Percentiles rank a stretch among this genome's conserved stretches.
Evolutionary conservation across 2,888 invertebrate genomes (phyloP).

Genomic region (Serripes groenlandicus): DNA sequence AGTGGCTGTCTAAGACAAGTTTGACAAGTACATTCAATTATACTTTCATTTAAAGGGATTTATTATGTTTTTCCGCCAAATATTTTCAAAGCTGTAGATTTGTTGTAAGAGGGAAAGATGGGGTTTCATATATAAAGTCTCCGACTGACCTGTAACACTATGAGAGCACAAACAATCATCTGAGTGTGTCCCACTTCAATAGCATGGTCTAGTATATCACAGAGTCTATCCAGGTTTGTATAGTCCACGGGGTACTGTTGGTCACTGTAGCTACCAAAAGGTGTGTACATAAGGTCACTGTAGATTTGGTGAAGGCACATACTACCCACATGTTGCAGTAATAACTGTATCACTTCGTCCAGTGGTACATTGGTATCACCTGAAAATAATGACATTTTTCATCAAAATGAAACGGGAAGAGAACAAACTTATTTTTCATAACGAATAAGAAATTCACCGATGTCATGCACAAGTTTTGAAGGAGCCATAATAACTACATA

Average conservation of each 20-base stretch:
- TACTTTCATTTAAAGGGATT: no score
- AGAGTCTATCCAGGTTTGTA: constrained; percentile 80
- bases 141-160: constrained; percentile 82
- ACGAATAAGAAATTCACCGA: no score
- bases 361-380: constrained; percentile 65
- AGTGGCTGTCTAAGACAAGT: no score
- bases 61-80: no score
- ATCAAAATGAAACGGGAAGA: no score
- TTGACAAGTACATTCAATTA: no score
- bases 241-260: constrained; percentile 82
- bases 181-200: constrained; percentile 77
- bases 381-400: no score
- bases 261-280: constrained; percentile 73
- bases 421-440: no score
- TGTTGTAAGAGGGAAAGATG: no score
- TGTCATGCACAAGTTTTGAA: no score
- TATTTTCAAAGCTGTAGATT: no score
- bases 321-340: constrained; percentile 84
- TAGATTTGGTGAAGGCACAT: constrained; percentile 85
- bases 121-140: not conserved
- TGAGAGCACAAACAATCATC: constrained; percentile 81
- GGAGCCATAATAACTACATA: no score
- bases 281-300: constrained; percentile 78
- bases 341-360: constrained; percentile 74
- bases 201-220: constrained; percentile 83